Evolutionary conservation across 2,113 vertebrate species (phyloP).

Genomic region (Eudorcas thomsonii): DNA sequence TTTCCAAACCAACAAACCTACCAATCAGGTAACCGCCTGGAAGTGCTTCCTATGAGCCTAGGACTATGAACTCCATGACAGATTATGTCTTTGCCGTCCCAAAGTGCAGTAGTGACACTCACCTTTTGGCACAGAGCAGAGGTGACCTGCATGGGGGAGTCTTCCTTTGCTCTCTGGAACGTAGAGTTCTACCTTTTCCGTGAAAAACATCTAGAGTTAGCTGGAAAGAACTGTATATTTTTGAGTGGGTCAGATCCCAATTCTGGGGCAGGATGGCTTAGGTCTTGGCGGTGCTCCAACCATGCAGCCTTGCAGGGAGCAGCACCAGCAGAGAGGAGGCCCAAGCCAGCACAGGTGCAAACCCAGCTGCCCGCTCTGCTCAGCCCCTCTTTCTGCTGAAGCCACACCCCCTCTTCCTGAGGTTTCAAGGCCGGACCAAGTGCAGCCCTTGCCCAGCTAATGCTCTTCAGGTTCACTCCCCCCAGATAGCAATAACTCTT

Average conservation of each 20-base stretch:
- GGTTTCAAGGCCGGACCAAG: not conserved
- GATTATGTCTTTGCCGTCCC: not conserved
- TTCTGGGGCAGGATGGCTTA: not conserved
- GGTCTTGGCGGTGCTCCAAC: not conserved
- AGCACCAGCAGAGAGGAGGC: not conserved
- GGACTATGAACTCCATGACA: not conserved
- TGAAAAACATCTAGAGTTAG: not conserved
- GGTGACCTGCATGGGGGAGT: not conserved
- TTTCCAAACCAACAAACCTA: not conserved
- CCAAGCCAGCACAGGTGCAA: not conserved
- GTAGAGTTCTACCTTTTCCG: not conserved
- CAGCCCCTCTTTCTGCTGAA: too few relatives aligned
- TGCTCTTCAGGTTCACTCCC: not conserved
- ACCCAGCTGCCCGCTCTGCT: rapidly evolving
- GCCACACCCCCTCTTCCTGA: not conserved
- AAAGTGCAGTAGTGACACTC: not conserved
- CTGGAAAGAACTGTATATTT: not conserved
- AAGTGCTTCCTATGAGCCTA: not conserved
- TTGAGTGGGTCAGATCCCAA: not conserved
- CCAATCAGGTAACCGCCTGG: not conserved
- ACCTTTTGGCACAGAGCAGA: not conserved
- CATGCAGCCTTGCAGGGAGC: not conserved
- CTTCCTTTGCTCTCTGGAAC: not conserved
- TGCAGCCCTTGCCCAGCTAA: not conserved
- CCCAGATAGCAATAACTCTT: not conserved